A percentile compares a stretch with the other conserved stretches of the same genome.
Conservation (phyloP, 2,797 vertebrate genomes). For the Sarcoramphus papa region DNA sequence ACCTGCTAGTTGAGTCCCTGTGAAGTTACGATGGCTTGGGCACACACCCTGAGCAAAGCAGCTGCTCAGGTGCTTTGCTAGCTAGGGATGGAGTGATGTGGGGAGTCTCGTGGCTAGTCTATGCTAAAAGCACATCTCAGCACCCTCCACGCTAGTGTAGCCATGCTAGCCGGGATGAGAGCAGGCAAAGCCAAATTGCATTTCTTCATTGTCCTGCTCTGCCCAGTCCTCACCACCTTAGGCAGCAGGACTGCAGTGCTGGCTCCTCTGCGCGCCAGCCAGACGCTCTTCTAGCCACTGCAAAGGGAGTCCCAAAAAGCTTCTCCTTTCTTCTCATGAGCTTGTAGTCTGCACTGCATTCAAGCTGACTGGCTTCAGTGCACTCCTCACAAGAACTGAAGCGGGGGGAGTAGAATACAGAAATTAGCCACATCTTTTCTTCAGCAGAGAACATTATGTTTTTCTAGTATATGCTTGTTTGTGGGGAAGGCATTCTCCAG, state of each 20-base stretch:
- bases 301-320: background rate
- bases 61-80: background rate
- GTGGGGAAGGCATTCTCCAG: background rate
- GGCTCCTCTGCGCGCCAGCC: background rate
- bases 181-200: background rate
- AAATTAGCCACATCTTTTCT: conserved; percentile 36
- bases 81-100: background rate
- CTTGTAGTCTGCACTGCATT: background rate
- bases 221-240: background rate
- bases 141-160: background rate
- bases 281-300: background rate
- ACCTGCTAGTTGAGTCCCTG: background rate
- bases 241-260: background rate
- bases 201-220: background rate
- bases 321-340: background rate
- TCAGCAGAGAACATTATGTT: background rate
- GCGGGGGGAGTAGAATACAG: background rate
- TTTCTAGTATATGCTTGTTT: background rate
- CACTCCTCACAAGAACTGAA: background rate
- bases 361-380: background rate
- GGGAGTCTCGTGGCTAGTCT: background rate
- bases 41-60: background rate
- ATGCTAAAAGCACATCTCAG: background rate
- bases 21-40: background rate
- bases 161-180: background rate